Conservation (phyloP, 2,797 vertebrate species). For the Fratercula arctica region DNA sequence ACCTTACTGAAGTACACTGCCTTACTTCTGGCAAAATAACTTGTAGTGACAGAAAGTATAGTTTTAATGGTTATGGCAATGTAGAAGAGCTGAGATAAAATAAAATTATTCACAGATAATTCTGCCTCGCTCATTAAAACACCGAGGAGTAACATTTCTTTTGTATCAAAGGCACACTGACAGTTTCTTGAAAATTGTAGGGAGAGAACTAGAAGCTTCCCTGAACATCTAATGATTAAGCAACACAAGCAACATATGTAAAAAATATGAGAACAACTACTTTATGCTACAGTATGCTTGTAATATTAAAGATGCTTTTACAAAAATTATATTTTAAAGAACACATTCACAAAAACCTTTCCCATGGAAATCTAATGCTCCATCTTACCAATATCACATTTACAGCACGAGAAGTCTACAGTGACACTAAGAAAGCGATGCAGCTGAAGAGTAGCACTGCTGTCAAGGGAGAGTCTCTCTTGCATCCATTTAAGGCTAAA, state of each 20-base stretch:
- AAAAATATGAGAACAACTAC: not conserved
- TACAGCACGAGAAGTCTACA: not conserved
- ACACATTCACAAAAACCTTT: not conserved
- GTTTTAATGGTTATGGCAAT: not conserved
- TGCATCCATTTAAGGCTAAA: not conserved
- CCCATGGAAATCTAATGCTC: not conserved
- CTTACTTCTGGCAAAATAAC: not conserved
- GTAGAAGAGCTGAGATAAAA: not conserved
- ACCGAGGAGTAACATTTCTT: not conserved
- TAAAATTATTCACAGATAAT: not conserved
- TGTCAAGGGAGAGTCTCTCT: not conserved
- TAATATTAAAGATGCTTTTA: not conserved
- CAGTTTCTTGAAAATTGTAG: not conserved
- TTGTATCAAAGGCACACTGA: not conserved
- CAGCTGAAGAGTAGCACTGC: not conserved
- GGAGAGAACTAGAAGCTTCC: not conserved
- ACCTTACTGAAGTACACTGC: not conserved
- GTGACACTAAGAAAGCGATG: not conserved
- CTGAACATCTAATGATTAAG: not conserved
- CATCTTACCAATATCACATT: not conserved
- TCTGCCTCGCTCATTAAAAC: not conserved
- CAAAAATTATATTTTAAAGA: not conserved
- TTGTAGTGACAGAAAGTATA: not conserved
- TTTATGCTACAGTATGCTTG: not conserved
- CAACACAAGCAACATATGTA: not conserved